phyloP scores from a whole-genome alignment of 2,797 vertebrate species.

The Eospalax fontanierii region DNA sequence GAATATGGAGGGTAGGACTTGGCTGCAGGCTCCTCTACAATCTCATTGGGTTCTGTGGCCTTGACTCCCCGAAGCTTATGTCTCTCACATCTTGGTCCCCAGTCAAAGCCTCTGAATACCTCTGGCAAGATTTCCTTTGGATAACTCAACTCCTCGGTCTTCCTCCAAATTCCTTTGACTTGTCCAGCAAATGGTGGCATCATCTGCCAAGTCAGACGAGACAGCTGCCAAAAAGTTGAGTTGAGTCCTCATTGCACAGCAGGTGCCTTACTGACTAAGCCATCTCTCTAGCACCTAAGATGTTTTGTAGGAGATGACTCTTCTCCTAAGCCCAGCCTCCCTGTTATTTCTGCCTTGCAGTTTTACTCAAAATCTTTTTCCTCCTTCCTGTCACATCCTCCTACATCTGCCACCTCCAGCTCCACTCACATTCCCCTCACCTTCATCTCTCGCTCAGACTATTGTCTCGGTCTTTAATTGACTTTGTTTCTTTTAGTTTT shows the following conservation, averaged over 20 bases:
- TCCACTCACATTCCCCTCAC: neutral
- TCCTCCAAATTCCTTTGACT: neutral
- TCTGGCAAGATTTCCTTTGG: neutral
- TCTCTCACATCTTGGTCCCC: too few species aligned
- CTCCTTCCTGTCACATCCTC: neutral
- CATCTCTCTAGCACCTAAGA: neutral
- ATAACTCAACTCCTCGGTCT: neutral
- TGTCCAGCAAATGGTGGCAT: neutral
- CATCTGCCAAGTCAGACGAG: too few species aligned
- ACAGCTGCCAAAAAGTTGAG: too few species aligned
- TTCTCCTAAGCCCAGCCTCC: neutral
- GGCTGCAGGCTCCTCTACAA: neutral
- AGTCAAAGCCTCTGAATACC: neutral
- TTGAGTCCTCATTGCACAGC: too few species aligned
- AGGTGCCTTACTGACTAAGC: too few species aligned
- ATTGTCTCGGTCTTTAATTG: neutral
- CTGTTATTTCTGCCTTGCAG: neutral
- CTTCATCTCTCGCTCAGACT: neutral
- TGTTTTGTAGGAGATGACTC: too few species aligned
- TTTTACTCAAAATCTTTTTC: accelerated
- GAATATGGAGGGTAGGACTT: too few species aligned
- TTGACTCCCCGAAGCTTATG: neutral
- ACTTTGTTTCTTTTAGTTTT: neutral
- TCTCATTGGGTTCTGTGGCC: neutral
- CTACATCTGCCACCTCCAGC: too few species aligned